These are phyloP conservation scores for Trachymyrmex septentrionalis DNA, from an alignment of 1,140 invertebrate genomes.

Conservation along the genomic window DNA sequence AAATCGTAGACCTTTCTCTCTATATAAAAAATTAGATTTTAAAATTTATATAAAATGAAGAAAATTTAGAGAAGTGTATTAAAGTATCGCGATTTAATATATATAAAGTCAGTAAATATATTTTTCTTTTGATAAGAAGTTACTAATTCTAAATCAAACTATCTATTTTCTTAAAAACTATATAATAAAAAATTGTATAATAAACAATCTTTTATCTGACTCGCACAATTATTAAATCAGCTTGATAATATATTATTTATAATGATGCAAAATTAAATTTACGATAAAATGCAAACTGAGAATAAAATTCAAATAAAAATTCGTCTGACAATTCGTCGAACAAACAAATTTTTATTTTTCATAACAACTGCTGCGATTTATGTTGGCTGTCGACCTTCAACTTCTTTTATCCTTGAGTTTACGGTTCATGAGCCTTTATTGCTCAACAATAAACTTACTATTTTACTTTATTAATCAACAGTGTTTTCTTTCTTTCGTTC, in stretches of 20 bases:
- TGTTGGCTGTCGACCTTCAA: neutral
- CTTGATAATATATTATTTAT: neutral
- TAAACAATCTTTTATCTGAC: neutral
- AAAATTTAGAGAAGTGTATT: neutral
- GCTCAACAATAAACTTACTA: slow-evolving; percentile 4
- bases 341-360: slow-evolving; percentile 9
- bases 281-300: neutral
- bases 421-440: neutral
- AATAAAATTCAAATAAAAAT: neutral
- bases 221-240: neutral
- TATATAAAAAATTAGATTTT: neutral
- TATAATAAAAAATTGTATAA: too few species aligned
- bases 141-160: too few species aligned
- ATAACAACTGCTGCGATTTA: neutral
- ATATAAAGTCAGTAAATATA: neutral
- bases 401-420: slow-evolving; percentile 3
- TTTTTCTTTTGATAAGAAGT: neutral
- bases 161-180: neutral
- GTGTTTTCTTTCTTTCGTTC: neutral
- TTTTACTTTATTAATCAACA: neutral
- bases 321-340: neutral
- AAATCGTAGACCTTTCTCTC: neutral
- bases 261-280: neutral
- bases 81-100: neutral
- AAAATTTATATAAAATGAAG: slow-evolving; percentile 2